Evolutionary conservation across 2,113 vertebrate species (phyloP).

Genomic region (Rhinopomastus cyanomelas): DNA sequence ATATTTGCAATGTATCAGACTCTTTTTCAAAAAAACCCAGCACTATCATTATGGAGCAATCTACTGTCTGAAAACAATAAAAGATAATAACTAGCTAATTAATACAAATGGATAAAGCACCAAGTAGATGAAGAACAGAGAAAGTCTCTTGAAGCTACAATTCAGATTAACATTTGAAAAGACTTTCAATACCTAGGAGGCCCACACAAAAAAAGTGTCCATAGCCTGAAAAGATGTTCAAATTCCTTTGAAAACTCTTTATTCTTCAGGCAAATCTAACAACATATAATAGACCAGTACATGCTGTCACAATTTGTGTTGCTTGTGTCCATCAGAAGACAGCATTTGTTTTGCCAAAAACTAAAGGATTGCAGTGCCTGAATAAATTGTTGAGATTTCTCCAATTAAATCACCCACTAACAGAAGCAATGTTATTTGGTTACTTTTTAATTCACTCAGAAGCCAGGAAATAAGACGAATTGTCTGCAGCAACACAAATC

Average conservation of each 20-base stretch:
- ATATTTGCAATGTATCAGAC: not conserved
- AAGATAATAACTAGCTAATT: not conserved
- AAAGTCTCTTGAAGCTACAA: not conserved
- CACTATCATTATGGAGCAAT: not conserved
- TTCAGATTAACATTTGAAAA: conserved; percentile 46
- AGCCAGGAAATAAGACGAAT: conserved; percentile 60
- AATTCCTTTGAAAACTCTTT: conserved; percentile 35
- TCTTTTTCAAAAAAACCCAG: not conserved
- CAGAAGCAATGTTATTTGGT: conserved; percentile 59
- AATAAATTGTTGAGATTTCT: conserved; percentile 52
- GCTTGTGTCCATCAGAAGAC: not conserved
- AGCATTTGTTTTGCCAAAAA: conserved; percentile 54
- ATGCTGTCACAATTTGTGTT: conserved; percentile 17
- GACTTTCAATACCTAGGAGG: not conserved
- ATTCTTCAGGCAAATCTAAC: conserved; percentile 11
- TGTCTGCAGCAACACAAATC: conserved; percentile 51
- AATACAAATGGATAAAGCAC: not conserved
- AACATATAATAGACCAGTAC: not conserved
- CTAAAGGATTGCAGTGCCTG: conserved; percentile 31
- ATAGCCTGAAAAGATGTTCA: not conserved
- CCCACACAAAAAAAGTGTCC: not conserved
- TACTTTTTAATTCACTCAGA: conserved; percentile 55
- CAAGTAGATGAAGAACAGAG: not conserved
- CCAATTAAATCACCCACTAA: conserved; percentile 70
- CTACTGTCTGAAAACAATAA: conserved; percentile 5